phyloP scores from a whole-genome alignment of 2,888 invertebrate genomes.

The Apoderus coryli region DNA sequence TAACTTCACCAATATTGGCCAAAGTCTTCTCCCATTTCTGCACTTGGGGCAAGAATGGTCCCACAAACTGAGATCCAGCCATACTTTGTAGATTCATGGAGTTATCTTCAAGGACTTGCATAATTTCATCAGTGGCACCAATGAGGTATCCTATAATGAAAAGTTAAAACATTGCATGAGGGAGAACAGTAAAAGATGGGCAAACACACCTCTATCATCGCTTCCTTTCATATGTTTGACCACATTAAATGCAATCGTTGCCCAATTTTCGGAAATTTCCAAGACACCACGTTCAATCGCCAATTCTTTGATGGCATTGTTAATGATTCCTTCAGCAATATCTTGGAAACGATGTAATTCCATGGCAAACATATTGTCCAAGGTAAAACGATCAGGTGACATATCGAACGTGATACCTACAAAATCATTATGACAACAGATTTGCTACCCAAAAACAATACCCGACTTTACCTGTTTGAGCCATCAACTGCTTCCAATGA shows the following conservation, averaged over 20 bases:
- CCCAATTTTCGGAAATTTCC: constrained; percentile 68
- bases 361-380: constrained; percentile 89
- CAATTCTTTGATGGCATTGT: constrained; percentile 77
- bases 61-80: constrained; percentile 81
- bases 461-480: constrained; percentile 71
- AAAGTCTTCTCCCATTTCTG: constrained; percentile 76
- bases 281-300: constrained; percentile 80
- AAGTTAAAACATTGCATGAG: no score
- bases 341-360: constrained; percentile 76
- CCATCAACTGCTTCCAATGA: constrained; percentile 84
- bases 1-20: constrained; percentile 68
- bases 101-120: constrained; percentile 72
- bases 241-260: constrained; percentile 46
- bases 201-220: constrained; percentile 73
- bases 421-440: constrained; percentile 44
- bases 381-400: constrained; percentile 68
- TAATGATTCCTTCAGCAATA: constrained; percentile 74
- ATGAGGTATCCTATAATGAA: no score
- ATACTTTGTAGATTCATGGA: constrained; percentile 83
- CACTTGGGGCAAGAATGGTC: constrained; percentile 70
- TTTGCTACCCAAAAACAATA: constrained; percentile 77
- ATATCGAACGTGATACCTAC: constrained; percentile 64
- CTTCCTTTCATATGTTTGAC: constrained; percentile 52
- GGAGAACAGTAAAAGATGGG: constrained; percentile 26
- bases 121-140: constrained; percentile 71